Base-by-base conservation (phyloP, 2,797 vertebrate species). In the Lindbergichthys nudifrons region DNA sequence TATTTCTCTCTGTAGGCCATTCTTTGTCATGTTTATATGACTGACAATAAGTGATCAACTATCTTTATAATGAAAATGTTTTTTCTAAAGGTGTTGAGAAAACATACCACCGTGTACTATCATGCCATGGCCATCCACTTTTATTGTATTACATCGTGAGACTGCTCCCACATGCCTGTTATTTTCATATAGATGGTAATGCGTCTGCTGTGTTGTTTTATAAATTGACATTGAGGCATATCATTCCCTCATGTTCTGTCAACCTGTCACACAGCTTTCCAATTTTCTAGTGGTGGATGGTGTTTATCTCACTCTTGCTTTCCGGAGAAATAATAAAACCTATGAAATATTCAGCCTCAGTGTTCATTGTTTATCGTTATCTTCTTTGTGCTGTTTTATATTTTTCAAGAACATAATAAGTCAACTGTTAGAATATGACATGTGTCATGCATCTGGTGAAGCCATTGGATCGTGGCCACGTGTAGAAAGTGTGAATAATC, bases 291-390 rank as follows among this genome's bases (percentile, higher is more conserved):
- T 78, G 3, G 45, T 45, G 66, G 66, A 58, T 51, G 82, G 54
- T 32, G 43, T 32, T 65, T 71, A 67, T 79, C 75, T 73, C 66
- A 73, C 66, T 60, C 48, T 18, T 65, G 63, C 51, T 87, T 84
- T 87, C 66, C 81, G 84, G 54, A 73, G 65, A 89, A 86, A 86
- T 70, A 87, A 89, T 88, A 82, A 81, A 77, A 57, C 45, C 1
- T n/a, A 70, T 77, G 23, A 85, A 86, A 82, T 73, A 80, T 78
- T 76, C 58, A 68, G 32, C 10, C 39, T 48, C 5, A 23, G 41
- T 69, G 47, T 78, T 41, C 71, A 19, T 72, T 53, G 30, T 69
- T 61, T 70, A 3, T 62, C 50, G 41, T 19, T 66, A 42, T 56
- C n/a, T 12, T 42, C 32, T 11, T 14, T 19, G 3, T 67, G 52